Evolutionary conservation across 2,888 invertebrate genomes (phyloP).

Genomic region (Dryocosmus kuriphilus): DNA sequence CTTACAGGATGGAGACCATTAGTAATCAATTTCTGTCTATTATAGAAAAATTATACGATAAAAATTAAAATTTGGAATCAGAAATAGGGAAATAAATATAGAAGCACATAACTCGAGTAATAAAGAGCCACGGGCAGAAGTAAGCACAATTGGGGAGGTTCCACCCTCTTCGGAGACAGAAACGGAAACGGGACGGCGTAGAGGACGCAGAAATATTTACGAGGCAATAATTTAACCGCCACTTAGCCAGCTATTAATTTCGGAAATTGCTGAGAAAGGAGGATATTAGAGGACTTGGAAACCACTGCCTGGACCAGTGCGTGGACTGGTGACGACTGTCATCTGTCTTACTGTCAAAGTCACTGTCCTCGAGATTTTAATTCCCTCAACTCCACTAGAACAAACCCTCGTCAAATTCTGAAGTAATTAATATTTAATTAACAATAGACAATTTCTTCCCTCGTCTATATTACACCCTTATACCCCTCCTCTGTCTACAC

Average conservation of each 20-base stretch:
- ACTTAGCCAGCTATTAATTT: slow-evolving; percentile 78
- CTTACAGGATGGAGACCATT: background rate
- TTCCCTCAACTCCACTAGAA: background rate
- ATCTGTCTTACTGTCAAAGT: slow-evolving; percentile 37
- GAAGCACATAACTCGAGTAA: slow-evolving; percentile 8
- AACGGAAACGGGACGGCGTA: slow-evolving; percentile 64
- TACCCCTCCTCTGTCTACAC: too few species aligned
- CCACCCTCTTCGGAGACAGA: slow-evolving; percentile 56
- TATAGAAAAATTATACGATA: background rate
- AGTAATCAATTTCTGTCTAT: background rate
- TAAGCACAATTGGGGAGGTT: slow-evolving; percentile 52
- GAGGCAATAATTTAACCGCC: slow-evolving; percentile 78
- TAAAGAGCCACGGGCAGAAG: slow-evolving; percentile 45
- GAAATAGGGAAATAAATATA: background rate
- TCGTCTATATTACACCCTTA: too few species aligned
- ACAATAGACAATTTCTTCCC: background rate
- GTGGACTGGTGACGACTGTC: slow-evolving; percentile 18
- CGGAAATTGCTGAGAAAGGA: slow-evolving; percentile 76
- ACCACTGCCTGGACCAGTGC: slow-evolving; percentile 40
- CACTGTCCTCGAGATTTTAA: slow-evolving; percentile 32
- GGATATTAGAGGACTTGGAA: slow-evolving; percentile 63
- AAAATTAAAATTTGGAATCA: background rate
- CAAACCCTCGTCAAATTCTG: background rate
- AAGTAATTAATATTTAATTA: background rate
- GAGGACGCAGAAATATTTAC: slow-evolving; percentile 75